Conservation (phyloP, 2,888 invertebrate genomes). For the Pseudococcus viburni region DNA sequence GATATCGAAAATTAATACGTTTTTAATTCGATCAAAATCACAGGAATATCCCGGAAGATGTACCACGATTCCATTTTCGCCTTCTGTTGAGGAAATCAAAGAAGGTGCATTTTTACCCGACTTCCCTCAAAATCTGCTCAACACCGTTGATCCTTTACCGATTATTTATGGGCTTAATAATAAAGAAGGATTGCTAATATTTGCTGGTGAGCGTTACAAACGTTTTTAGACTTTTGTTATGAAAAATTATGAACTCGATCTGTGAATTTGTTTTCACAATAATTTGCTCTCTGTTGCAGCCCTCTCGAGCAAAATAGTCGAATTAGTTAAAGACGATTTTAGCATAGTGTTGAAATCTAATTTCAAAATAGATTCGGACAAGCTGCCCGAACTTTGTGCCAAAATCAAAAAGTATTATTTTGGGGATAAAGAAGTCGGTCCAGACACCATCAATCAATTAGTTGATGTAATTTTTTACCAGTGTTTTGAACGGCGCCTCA, state of each 20-base stretch:
- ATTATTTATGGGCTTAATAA: slow-evolving; percentile 83
- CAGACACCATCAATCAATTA: background rate
- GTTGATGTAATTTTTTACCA: slow-evolving; percentile 13
- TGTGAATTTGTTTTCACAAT: too few species aligned
- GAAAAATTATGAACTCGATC: background rate
- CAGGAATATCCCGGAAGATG: slow-evolving; percentile 49
- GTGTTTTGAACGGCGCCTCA: background rate
- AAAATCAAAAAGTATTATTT: slow-evolving; percentile 33
- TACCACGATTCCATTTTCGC: slow-evolving; percentile 66
- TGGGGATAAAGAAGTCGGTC: slow-evolving; percentile 36
- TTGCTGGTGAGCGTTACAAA: background rate
- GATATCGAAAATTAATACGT: background rate
- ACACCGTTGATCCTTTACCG: slow-evolving; percentile 76
- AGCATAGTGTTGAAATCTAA: background rate
- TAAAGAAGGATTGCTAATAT: slow-evolving; percentile 80
- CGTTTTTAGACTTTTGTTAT: too few species aligned
- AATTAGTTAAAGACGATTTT: slow-evolving; percentile 19
- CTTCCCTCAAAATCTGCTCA: slow-evolving; percentile 74
- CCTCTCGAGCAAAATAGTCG: background rate
- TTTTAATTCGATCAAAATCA: background rate
- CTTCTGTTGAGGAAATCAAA: slow-evolving; percentile 67
- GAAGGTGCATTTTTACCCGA: slow-evolving; percentile 75
- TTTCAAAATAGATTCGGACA: background rate
- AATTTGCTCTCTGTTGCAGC: background rate
- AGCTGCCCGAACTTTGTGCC: background rate